These are phyloP conservation scores for Chelonia mydas DNA, from an alignment of 2,797 vertebrate species.

Conservation along the genomic window DNA sequence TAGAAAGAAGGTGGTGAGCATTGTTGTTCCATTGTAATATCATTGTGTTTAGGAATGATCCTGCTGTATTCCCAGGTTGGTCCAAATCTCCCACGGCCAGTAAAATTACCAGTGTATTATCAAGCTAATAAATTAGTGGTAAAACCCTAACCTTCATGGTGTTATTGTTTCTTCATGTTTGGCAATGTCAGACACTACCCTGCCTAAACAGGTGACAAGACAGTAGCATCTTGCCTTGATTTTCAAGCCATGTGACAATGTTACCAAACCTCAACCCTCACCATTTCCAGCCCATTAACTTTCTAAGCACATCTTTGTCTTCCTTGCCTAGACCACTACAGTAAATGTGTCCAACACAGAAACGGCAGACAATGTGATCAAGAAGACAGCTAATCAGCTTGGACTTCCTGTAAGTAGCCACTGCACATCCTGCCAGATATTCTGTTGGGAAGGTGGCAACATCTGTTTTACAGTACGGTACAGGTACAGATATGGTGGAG, in stretches of 20 bases:
- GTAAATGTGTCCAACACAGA: constrained; percentile 79
- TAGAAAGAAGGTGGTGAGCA: not conserved
- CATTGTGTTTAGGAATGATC: not conserved
- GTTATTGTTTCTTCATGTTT: not conserved
- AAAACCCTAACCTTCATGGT: not conserved
- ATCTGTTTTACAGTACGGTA: not conserved
- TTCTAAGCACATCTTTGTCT: not conserved
- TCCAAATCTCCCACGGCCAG: not conserved
- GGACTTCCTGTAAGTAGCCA: constrained; percentile 76
- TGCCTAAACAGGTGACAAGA: not conserved
- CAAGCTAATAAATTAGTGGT: not conserved
- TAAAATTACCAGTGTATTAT: not conserved
- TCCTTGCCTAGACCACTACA: constrained; percentile 63
- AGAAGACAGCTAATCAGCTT: constrained; percentile 75
- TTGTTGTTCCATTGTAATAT: not conserved
- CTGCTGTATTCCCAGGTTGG: not conserved
- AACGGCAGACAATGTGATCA: constrained; percentile 77
- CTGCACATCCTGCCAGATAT: not conserved
- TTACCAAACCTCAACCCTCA: not conserved
- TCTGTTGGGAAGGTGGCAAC: not conserved
- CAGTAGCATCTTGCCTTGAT: not conserved
- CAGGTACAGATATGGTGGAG: not conserved
- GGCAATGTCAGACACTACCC: not conserved
- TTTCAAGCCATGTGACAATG: not conserved
- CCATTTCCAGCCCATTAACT: not conserved